Conservation (phyloP, 2,797 vertebrate genomes). For the Parauchenoglanis ngamensis region DNA sequence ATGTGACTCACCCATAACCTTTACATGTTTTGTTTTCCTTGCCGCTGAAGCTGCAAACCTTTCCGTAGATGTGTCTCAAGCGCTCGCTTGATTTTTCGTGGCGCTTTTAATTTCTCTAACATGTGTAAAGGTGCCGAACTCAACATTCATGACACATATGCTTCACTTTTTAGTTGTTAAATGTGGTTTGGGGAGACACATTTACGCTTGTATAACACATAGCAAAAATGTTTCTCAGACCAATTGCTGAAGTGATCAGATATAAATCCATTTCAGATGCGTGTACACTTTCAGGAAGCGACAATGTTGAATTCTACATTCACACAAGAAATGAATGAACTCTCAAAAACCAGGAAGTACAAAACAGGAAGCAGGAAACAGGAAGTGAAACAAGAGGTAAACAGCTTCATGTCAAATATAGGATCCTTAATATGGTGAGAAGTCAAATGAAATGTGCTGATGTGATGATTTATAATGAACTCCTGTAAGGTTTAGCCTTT, state of each 20-base stretch:
- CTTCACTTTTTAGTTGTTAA: background rate
- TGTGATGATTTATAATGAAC: background rate
- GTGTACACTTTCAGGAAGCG: background rate
- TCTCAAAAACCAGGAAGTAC: background rate
- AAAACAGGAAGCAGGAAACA: conserved; percentile 30
- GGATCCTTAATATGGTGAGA: background rate
- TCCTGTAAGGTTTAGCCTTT: background rate
- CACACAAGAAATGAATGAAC: background rate
- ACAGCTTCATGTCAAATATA: background rate
- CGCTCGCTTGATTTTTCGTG: background rate
- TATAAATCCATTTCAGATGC: background rate
- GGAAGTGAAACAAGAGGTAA: background rate
- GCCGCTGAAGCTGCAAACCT: background rate
- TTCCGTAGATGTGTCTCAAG: background rate
- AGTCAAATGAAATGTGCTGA: background rate
- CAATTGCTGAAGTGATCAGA: background rate
- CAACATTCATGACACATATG: background rate
- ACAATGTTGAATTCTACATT: too few species aligned
- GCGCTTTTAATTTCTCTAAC: background rate
- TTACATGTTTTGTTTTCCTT: conserved; percentile 4
- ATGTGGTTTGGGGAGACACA: background rate
- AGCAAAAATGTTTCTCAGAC: background rate
- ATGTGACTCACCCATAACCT: conserved; percentile 26
- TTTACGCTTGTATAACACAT: background rate
- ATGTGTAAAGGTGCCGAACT: background rate